A percentile compares a stretch with the other conserved stretches of the same genome.
phyloP scores from a whole-genome alignment of 2,113 vertebrate species.

The Desmodus rotundus region DNA sequence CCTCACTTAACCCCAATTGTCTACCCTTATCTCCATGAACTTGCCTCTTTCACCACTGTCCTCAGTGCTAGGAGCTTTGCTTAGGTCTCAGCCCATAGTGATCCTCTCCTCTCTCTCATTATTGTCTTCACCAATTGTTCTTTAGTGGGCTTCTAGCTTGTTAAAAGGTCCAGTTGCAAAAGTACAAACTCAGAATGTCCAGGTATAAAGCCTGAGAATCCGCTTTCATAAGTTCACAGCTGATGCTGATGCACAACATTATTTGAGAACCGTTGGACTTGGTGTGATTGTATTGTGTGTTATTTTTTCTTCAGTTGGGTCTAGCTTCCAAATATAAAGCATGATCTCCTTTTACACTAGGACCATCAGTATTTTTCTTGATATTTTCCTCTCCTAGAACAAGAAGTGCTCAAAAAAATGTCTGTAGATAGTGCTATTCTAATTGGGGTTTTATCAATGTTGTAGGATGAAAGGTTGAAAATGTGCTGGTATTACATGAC shows the following conservation, averaged over 20 bases:
- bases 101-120: not conserved
- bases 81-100: not conserved
- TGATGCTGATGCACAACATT: not conserved
- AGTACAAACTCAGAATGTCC: not conserved
- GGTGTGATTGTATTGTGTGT: not conserved
- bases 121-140: not conserved
- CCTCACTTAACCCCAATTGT: not conserved
- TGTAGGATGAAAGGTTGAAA: not conserved
- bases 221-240: not conserved
- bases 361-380: not conserved
- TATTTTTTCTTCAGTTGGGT: not conserved
- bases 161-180: not conserved
- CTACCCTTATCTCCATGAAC: not conserved
- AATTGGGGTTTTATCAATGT: not conserved
- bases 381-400: not conserved
- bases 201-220: not conserved
- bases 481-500: not conserved
- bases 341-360: not conserved
- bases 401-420: not conserved
- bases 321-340: not conserved
- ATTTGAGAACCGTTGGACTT: not conserved
- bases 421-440: not conserved
- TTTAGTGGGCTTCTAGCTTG: not conserved
- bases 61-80: too few relatives aligned
- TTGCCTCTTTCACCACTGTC: not conserved